These are phyloP conservation scores for Spinus olivaceus DNA, from an alignment of 2,797 vertebrate species.

Conservation along the genomic window DNA sequence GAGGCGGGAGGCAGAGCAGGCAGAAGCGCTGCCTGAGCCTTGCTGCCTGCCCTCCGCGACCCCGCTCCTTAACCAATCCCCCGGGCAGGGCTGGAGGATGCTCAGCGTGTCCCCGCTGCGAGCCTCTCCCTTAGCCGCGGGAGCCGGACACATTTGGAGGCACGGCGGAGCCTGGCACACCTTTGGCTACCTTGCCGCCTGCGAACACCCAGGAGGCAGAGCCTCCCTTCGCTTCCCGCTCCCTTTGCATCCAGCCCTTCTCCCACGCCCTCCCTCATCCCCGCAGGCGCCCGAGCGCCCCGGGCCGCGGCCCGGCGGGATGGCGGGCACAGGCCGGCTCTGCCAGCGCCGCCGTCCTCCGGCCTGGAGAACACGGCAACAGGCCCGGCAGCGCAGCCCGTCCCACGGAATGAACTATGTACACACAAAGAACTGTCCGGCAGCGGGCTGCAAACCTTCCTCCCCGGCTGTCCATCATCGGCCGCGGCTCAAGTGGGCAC, in stretches of 20 bases:
- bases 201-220: not conserved
- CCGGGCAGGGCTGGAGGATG: not conserved
- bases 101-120: not conserved
- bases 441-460: not conserved
- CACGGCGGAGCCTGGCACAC: not conserved
- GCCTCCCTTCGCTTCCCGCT: not conserved
- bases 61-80: slow-evolving; percentile 25
- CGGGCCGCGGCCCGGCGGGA: not conserved
- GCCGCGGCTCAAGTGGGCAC: not conserved
- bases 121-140: not conserved
- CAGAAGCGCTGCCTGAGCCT: slow-evolving; percentile 42
- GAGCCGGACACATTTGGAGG: not conserved
- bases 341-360: not conserved
- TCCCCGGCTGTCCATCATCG: not conserved
- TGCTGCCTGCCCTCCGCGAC: slow-evolving; percentile 55
- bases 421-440: not conserved
- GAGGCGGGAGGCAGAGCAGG: slow-evolving; percentile 9
- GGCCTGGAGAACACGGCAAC: not conserved
- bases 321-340: not conserved
- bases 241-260: not conserved
- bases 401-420: not conserved
- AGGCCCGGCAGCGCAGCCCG: not conserved
- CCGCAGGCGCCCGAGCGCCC: not conserved
- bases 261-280: not conserved
- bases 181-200: not conserved